phyloP scores from a whole-genome alignment of 2,888 invertebrate species.

The Calliphora vomitoria region DNA sequence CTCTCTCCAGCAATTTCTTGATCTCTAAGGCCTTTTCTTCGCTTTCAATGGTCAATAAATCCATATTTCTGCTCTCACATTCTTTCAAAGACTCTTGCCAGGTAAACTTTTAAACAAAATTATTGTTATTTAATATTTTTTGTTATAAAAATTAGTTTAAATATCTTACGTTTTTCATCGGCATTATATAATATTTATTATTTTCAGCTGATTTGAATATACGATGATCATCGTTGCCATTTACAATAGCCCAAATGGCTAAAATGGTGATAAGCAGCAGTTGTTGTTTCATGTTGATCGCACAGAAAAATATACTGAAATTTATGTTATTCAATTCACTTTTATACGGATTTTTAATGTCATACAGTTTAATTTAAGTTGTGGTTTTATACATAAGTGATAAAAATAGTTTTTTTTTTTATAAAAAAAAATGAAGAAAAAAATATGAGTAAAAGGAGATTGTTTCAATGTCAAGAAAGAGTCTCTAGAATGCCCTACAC shows the following conservation, averaged over 20 bases:
- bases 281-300: slow-evolving; percentile 52
- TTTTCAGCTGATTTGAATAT: slow-evolving; percentile 10
- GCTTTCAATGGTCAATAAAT: slow-evolving; percentile 18
- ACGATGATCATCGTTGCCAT: background rate
- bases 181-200: slow-evolving; percentile 35
- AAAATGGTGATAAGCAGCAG: slow-evolving; percentile 33
- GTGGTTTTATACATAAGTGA: slow-evolving; percentile 33
- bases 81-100: slow-evolving; percentile 29
- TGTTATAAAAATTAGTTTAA: no score
- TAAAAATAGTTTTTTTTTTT: background rate
- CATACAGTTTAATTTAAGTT: slow-evolving; percentile 13
- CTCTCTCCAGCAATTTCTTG: slow-evolving; percentile 9
- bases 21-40: background rate
- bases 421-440: no score
- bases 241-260: slow-evolving; percentile 21
- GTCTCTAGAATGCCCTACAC: no score
- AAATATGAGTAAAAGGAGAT: no score
- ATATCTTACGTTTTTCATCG: background rate
- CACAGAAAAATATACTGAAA: slow-evolving; percentile 47
- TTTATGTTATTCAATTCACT: slow-evolving; percentile 43
- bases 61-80: slow-evolving; percentile 18
- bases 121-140: no score
- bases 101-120: slow-evolving; percentile 26
- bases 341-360: slow-evolving; percentile 35
- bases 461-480: no score